phyloP scores from a whole-genome alignment of 2,113 vertebrate genomes.

The Pollachius pollachius region DNA sequence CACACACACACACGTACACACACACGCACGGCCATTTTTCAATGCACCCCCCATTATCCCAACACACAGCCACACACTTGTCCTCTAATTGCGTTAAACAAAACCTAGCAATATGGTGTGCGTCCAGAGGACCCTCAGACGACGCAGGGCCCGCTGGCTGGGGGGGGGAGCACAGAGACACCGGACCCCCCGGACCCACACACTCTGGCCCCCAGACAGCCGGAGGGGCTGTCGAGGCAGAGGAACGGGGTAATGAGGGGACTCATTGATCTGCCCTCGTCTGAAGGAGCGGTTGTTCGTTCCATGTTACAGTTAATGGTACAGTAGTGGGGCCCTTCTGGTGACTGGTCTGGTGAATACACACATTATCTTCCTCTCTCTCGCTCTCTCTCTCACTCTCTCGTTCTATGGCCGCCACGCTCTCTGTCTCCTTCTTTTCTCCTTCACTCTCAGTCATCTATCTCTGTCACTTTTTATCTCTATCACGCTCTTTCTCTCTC shows the following conservation, averaged over 20 bases:
- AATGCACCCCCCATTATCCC: too few relatives aligned
- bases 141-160: conserved; percentile 48
- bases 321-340: conserved; percentile 46
- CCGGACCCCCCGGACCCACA: conserved; percentile 34
- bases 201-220: conserved; percentile 43
- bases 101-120: conserved; percentile 8
- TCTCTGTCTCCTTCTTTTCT: too few relatives aligned
- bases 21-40: background rate
- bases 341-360: conserved; percentile 64
- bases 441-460: too few relatives aligned
- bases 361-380: background rate
- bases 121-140: conserved; percentile 46
- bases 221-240: conserved; percentile 47
- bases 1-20: conserved; percentile 3
- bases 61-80: conserved; percentile 23
- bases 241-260: conserved; percentile 34
- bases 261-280: conserved; percentile 37
- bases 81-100: conserved; percentile 41
- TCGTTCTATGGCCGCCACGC: too few relatives aligned
- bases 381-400: too few relatives aligned
- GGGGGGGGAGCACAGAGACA: conserved; percentile 28
- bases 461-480: too few relatives aligned
- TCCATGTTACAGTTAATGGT: conserved; percentile 43
- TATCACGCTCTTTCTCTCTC: too few relatives aligned
- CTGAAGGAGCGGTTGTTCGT: conserved; percentile 50